phyloP scores from a whole-genome alignment of 2,888 invertebrate genomes.

The Latrodectus hesperus region DNA sequence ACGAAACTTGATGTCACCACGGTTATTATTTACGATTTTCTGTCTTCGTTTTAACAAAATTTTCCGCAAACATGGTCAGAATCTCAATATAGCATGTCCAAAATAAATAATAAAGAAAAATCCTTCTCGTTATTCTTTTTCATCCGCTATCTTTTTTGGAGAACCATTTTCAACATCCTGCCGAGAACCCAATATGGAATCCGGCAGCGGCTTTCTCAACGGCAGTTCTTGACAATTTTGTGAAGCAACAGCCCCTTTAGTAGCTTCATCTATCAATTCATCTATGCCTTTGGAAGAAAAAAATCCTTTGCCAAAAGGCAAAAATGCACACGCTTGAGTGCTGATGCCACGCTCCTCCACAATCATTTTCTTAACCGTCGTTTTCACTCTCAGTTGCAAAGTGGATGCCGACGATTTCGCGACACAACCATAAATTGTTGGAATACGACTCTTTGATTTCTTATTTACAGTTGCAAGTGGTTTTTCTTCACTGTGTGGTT shows the following conservation, averaged over 20 bases:
- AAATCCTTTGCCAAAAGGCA: conserved; percentile 51
- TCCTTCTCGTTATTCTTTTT: conserved; percentile 16
- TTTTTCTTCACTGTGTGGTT: background rate
- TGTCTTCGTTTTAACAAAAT: too few relatives aligned
- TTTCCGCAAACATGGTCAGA: conserved; percentile 28
- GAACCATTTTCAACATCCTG: background rate
- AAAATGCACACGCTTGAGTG: conserved; percentile 56
- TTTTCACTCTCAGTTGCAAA: conserved; percentile 32
- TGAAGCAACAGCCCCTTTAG: background rate
- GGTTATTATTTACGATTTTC: too few relatives aligned
- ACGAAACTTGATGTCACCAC: too few relatives aligned
- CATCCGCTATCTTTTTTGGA: background rate
- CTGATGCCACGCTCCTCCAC: conserved; percentile 39
- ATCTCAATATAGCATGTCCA: conserved; percentile 23
- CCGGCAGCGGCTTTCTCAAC: background rate
- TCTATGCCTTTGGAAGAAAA: conserved; percentile 17
- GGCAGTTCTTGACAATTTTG: background rate
- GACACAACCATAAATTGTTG: too few relatives aligned
- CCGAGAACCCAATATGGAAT: background rate
- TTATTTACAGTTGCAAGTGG: background rate
- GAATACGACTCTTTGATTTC: too few relatives aligned
- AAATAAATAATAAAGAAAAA: conserved; percentile 7
- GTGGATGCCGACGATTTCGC: background rate
- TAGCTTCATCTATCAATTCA: conserved; percentile 5
- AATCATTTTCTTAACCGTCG: conserved; percentile 12